A percentile compares a stretch with the other conserved stretches of the same genome.
phyloP scores from a whole-genome alignment of 2,113 vertebrate genomes.

The Excalfactoria chinensis region DNA sequence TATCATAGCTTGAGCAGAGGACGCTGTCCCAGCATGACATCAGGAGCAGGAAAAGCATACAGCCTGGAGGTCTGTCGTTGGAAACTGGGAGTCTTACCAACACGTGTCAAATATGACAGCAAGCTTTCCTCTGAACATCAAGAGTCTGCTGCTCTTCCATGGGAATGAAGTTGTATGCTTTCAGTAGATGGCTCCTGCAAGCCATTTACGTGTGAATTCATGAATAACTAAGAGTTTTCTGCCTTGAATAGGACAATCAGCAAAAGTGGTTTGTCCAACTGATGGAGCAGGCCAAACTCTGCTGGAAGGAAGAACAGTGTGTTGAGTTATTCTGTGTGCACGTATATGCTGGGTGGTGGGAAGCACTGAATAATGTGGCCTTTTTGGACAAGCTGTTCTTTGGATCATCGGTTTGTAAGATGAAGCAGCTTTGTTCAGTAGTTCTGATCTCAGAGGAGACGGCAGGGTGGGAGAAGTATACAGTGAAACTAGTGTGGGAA shows the following conservation, averaged over 20 bases:
- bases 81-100: background rate
- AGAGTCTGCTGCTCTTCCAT: background rate
- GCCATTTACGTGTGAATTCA: background rate
- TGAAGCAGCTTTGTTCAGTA: background rate
- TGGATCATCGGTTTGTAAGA: background rate
- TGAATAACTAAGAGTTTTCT: background rate
- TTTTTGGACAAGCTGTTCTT: background rate
- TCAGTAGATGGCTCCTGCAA: background rate
- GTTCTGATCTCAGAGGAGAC: background rate
- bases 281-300: background rate
- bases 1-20: background rate
- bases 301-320: background rate
- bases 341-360: background rate
- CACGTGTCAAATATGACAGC: background rate
- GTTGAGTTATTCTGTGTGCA: background rate
- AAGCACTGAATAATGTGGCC: background rate
- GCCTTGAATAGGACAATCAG: background rate
- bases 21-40: background rate
- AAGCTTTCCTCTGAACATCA: background rate
- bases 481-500: background rate
- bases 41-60: background rate
- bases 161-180: background rate
- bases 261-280: background rate
- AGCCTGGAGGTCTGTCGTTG: background rate
- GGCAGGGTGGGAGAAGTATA: background rate